Conservation (phyloP, 2,113 vertebrate genomes). For the Noctilio leporinus region DNA sequence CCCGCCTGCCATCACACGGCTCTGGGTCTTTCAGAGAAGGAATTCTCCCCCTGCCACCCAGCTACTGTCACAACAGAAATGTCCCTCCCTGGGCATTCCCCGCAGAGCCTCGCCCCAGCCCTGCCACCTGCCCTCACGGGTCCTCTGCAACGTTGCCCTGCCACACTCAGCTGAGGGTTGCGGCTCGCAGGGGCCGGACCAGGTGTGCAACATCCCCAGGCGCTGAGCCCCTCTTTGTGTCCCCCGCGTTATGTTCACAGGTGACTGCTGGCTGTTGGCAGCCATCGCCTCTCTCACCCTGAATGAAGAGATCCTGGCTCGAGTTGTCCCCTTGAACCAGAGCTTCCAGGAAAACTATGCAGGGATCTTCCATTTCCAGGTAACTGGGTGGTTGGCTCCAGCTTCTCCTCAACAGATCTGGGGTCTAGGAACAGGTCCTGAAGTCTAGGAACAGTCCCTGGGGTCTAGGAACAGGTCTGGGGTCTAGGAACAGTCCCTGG, state of each 20-base stretch:
- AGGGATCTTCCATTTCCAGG: constrained; percentile 92
- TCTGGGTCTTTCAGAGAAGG: not conserved
- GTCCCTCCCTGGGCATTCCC: not conserved
- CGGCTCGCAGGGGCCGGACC: not conserved
- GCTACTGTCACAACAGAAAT: not conserved
- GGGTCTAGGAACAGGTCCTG: not conserved
- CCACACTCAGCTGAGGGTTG: rapidly evolving
- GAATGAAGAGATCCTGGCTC: constrained; percentile 82
- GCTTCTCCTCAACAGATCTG: not conserved
- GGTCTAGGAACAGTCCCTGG: not conserved
- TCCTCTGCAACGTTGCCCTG: not conserved
- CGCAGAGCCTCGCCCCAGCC: not conserved
- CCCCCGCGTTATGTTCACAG: constrained; percentile 59
- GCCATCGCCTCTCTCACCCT: constrained; percentile 88
- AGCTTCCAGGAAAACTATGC: constrained; percentile 86
- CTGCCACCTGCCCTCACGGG: not conserved
- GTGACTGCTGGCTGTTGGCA: constrained; percentile 90
- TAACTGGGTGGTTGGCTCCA: not conserved
- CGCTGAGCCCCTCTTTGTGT: not conserved
- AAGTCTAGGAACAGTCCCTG: not conserved
- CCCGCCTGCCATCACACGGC: not conserved
- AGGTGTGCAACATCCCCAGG: not conserved
- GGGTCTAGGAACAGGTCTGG: too few species aligned
- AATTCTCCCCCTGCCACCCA: not conserved
- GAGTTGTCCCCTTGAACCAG: constrained; percentile 84